phyloP scores from a whole-genome alignment of 2,113 vertebrate species.

The Scytalopus superciliaris region DNA sequence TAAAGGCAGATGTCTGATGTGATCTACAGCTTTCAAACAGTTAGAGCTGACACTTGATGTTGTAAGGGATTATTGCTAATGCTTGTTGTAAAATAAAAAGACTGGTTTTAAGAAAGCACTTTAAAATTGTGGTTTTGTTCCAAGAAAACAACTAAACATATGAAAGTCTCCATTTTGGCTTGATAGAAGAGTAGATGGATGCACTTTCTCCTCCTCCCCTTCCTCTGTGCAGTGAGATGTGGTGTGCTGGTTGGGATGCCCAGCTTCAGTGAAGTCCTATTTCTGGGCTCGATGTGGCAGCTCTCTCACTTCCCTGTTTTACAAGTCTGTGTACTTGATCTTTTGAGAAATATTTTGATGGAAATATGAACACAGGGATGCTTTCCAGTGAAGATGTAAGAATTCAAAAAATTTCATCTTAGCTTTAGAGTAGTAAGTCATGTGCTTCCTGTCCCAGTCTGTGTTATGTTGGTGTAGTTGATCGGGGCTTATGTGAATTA shows the following conservation, averaged over 20 bases:
- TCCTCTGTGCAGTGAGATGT: rapidly evolving
- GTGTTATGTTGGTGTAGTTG: not conserved
- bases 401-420: not conserved
- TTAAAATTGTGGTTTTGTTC: not conserved
- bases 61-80: not conserved
- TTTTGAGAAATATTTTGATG: not conserved
- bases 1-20: not conserved
- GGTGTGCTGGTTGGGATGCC: rapidly evolving
- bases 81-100: not conserved
- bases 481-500: not conserved
- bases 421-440: not conserved
- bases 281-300: not conserved
- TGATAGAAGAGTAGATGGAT: not conserved
- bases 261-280: not conserved
- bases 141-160: not conserved
- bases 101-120: not conserved
- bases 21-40: not conserved
- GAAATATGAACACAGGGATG: not conserved
- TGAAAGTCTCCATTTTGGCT: not conserved
- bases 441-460: not conserved
- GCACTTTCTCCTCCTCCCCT: not conserved
- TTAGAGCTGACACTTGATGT: not conserved
- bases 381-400: not conserved
- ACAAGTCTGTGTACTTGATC: not conserved
- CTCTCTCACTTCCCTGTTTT: not conserved